Base-by-base conservation (phyloP, 2,797 vertebrate species). In the Ciconia nigra region DNA sequence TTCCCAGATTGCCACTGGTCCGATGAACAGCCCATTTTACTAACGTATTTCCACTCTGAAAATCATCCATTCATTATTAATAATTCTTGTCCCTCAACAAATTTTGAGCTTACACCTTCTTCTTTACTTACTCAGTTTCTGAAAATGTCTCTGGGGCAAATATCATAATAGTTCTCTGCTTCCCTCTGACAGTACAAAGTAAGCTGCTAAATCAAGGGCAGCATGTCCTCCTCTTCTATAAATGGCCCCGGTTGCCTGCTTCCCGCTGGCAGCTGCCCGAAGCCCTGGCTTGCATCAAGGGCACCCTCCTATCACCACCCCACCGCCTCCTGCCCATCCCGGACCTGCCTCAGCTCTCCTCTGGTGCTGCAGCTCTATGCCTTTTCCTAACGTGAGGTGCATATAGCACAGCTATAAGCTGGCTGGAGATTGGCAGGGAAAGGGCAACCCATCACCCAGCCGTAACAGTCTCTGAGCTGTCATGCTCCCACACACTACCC, bases 301-400 rank as follows among this genome's bases (percentile, higher is more conserved):
- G 26, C 91, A 51, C 17, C 10, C 42, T 77, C 33, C 0, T 16
- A 6, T 3, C 0, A 2, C 24, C 52, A 33, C 11, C 10, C 9
- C 37, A 17, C 31, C 4, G 0, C 31, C 4, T n/a, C 18, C 42
- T 2, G 17, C 47, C 35, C 3, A 0, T 26, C 14, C 49, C 10
- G 9, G 44, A 9, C 58, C 58, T 55, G 55, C 3, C 21, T 28
- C 1, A 1, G 3, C 15, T 42, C 24, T 44, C 20, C 71, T 10
- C 37, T 33, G 26, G 8, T 3, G 1, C 58, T 10, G n/a, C 0
- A 0, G 25, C 42, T 51, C 51, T 3, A 1, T 26, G n/a, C 22
- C 26, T 41, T 63, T 33, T 63, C 22, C 29, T 2, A 18, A 18
- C 0, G 2, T 13, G 61, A 52, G 46, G 25, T 13, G 2, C 0